These are phyloP conservation scores for Drosophila fungiperda DNA, from an alignment of 2,888 invertebrate species.

Conservation along the genomic window DNA sequence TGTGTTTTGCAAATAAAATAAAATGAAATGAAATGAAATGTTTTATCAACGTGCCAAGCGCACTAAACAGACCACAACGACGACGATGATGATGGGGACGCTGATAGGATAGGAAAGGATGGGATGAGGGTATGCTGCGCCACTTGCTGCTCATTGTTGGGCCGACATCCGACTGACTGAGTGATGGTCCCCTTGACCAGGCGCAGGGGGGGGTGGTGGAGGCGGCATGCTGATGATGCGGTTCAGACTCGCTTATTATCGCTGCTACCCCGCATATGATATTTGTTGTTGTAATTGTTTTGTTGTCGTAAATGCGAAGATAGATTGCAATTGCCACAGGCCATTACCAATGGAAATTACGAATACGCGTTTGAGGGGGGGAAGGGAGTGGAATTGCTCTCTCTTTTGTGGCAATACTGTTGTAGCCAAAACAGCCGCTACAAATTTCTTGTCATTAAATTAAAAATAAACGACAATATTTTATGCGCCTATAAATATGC, in stretches of 20 bases:
- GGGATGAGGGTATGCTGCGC: neutral
- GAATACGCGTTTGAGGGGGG: slow-evolving; percentile 16
- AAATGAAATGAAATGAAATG: slow-evolving; percentile 74
- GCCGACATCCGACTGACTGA: slow-evolving; percentile 40
- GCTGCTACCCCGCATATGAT: slow-evolving; percentile 59
- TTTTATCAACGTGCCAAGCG: slow-evolving; percentile 80
- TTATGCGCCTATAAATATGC: slow-evolving; percentile 81
- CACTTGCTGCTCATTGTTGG: neutral
- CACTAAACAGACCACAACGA: slow-evolving; percentile 62
- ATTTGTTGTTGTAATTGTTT: slow-evolving; percentile 80
- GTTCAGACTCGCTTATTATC: slow-evolving; percentile 57
- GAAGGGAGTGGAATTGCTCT: neutral
- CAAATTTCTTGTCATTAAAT: slow-evolving; percentile 79
- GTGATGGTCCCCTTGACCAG: slow-evolving; percentile 67
- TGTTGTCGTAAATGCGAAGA: slow-evolving; percentile 79
- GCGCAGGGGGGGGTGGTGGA: neutral
- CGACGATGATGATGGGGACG: neutral
- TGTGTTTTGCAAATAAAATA: slow-evolving; percentile 73
- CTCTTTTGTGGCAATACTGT: neutral
- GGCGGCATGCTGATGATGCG: slow-evolving; percentile 11
- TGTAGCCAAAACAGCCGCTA: slow-evolving; percentile 33
- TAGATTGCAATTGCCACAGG: slow-evolving; percentile 79
- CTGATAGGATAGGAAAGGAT: neutral
- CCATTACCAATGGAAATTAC: slow-evolving; percentile 75
- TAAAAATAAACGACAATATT: slow-evolving; percentile 82